These are phyloP conservation scores for Gallinago solitaria DNA, from an alignment of 2,797 vertebrate species.

Conservation along the genomic window DNA sequence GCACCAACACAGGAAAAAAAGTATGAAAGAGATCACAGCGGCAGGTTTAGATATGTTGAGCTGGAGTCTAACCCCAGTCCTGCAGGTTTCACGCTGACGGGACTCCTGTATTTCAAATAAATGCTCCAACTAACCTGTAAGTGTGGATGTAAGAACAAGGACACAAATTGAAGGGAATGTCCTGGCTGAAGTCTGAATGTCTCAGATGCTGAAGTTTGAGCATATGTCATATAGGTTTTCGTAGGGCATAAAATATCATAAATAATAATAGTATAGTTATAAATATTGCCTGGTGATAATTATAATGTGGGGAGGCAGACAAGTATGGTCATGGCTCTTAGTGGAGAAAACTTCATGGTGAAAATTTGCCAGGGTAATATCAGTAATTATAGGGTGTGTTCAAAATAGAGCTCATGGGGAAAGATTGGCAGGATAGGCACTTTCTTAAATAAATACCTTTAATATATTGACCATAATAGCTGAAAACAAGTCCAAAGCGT, in stretches of 20 bases:
- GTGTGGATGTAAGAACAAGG: neutral
- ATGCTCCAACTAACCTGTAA: neutral
- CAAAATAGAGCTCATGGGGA: conserved; percentile 52
- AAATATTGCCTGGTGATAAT: conserved; percentile 64
- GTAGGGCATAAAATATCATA: conserved; percentile 51
- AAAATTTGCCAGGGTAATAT: conserved; percentile 60
- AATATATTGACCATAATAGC: conserved; percentile 48
- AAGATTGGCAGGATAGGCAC: conserved; percentile 66
- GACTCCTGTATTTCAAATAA: neutral
- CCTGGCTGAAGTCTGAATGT: neutral
- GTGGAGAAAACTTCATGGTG: conserved; percentile 46
- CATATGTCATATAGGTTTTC: neutral
- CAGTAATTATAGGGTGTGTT: conserved; percentile 64
- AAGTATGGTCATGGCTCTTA: conserved; percentile 57
- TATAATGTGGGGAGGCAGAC: conserved; percentile 50
- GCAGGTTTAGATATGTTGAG: neutral
- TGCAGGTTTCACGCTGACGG: neutral
- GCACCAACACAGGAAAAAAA: neutral
- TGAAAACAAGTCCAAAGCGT: conserved; percentile 18
- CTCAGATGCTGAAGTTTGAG: conserved; percentile 16
- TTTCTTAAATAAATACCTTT: conserved; percentile 65
- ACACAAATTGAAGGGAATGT: neutral
- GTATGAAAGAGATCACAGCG: neutral
- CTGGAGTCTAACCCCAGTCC: neutral
- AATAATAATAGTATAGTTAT: conserved; percentile 63